Evolutionary conservation across 1,140 invertebrate genomes (phyloP).

Genomic region (Laupala kohalensis): DNA sequence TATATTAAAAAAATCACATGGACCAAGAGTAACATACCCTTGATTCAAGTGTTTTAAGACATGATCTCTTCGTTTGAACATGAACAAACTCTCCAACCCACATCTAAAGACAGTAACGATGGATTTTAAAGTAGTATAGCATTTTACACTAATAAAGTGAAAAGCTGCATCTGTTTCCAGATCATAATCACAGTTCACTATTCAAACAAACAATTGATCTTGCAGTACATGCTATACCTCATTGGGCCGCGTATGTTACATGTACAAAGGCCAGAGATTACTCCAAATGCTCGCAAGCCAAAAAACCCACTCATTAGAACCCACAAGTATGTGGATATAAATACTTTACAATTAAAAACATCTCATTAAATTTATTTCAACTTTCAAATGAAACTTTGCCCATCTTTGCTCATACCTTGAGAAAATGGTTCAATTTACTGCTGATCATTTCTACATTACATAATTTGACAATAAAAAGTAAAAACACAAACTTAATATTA

Average conservation of each 20-base stretch:
- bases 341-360: slow-evolving; percentile 11
- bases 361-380: slow-evolving; percentile 2
- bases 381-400: not conserved
- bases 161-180: not conserved
- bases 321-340: slow-evolving; percentile 8
- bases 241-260: not conserved
- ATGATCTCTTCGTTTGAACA: slow-evolving; percentile 10
- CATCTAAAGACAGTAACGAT: not conserved
- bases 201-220: not conserved
- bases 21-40: slow-evolving; percentile 21
- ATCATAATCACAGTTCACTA: not conserved
- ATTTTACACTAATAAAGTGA: slow-evolving; percentile 1
- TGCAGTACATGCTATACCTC: not conserved
- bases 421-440: slow-evolving; percentile 9
- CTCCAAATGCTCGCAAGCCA: slow-evolving; percentile 12
- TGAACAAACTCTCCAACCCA: slow-evolving; percentile 8
- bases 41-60: slow-evolving; percentile 16
- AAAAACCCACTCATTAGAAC: slow-evolving; percentile 16
- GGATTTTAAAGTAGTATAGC: not conserved
- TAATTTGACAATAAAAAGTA: slow-evolving; percentile 17
- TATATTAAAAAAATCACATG: slow-evolving; percentile 22
- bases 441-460: slow-evolving; percentile 19
- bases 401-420: slow-evolving; percentile 8
- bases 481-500: slow-evolving; percentile 20
- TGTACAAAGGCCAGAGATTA: slow-evolving; percentile 12